These are phyloP conservation scores for Parazoanthus atlanticus DNA, from an alignment of 92 coral and sea anemone species.

Conservation along the genomic window DNA sequence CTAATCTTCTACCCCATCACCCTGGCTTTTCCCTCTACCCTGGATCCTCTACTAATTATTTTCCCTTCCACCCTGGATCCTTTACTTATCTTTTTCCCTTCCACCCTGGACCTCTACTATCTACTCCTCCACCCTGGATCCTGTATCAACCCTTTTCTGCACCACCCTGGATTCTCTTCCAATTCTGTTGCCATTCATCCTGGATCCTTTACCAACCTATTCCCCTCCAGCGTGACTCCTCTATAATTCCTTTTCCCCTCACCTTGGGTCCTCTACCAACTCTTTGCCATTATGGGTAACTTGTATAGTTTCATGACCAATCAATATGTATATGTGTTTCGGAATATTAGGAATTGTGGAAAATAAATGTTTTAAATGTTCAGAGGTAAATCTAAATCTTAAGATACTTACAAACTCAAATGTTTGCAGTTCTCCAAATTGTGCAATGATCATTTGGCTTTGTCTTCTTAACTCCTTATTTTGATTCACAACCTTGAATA, in stretches of 20 bases:
- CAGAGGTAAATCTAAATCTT: neutral
- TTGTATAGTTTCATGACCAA: too few relatives aligned
- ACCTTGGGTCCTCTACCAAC: neutral
- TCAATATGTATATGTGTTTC: too few relatives aligned
- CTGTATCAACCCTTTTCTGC: too few relatives aligned
- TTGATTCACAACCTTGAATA: constrained; percentile 75
- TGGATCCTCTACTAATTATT: neutral
- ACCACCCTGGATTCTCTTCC: neutral
- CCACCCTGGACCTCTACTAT: neutral
- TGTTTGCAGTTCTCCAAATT: constrained; percentile 62
- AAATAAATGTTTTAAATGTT: neutral
- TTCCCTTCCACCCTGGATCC: neutral
- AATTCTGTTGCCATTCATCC: too few relatives aligned
- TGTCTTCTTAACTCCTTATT: constrained; percentile 90
- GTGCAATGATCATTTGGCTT: constrained; percentile 83
- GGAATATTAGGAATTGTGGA: neutral
- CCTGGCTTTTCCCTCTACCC: neutral
- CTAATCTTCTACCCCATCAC: too few relatives aligned
- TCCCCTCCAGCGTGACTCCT: neutral
- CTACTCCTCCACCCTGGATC: neutral
- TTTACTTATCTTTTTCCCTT: too few relatives aligned
- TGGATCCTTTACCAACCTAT: too few relatives aligned
- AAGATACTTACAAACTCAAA: constrained; percentile 71
- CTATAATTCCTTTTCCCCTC: too few relatives aligned
- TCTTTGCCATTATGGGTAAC: neutral